A percentile compares a stretch with the other conserved stretches of the same genome.
phyloP scores from a whole-genome alignment of 2,113 vertebrate species.

The Tautogolabrus adspersus region DNA sequence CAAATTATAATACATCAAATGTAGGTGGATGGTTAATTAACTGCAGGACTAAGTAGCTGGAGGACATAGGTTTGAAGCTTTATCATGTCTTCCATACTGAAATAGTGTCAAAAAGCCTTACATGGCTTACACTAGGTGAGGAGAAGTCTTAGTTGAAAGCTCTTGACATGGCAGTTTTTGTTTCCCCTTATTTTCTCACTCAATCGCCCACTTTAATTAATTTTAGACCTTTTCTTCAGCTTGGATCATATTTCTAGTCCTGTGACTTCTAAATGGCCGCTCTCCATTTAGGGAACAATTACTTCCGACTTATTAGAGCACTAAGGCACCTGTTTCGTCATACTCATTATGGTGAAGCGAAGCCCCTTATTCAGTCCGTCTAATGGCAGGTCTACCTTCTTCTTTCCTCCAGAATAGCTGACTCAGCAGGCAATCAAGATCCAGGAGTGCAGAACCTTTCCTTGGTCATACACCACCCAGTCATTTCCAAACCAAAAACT shows the following conservation, averaged over 20 bases:
- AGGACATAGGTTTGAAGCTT: slow-evolving; percentile 22
- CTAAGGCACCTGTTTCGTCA: slow-evolving; percentile 32
- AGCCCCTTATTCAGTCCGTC: slow-evolving; percentile 9
- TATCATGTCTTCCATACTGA: slow-evolving; percentile 52
- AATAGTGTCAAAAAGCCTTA: slow-evolving; percentile 52
- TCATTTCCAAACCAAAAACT: neutral
- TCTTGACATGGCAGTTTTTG: slow-evolving; percentile 12
- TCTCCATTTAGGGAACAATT: slow-evolving; percentile 51
- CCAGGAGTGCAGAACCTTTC: neutral
- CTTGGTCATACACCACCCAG: neutral
- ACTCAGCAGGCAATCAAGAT: neutral
- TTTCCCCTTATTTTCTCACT: slow-evolving; percentile 12
- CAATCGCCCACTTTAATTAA: slow-evolving; percentile 24
- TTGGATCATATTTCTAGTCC: slow-evolving; percentile 4
- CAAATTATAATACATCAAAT: slow-evolving; percentile 52
- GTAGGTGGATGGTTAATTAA: slow-evolving; percentile 64
- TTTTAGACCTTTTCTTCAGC: slow-evolving; percentile 32
- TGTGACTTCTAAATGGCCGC: slow-evolving; percentile 43
- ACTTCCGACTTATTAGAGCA: slow-evolving; percentile 1
- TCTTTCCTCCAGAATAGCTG: slow-evolving; percentile 6
- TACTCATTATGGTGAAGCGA: slow-evolving; percentile 41
- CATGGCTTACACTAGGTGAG: slow-evolving; percentile 4
- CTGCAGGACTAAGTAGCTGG: neutral
- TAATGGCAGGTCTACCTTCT: slow-evolving; percentile 22
- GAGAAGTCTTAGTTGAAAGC: neutral